Percentiles rank a stretch among this genome's conserved stretches.
Conservation (phyloP, 2,888 invertebrate species). For the Aphodius granarius region DNA sequence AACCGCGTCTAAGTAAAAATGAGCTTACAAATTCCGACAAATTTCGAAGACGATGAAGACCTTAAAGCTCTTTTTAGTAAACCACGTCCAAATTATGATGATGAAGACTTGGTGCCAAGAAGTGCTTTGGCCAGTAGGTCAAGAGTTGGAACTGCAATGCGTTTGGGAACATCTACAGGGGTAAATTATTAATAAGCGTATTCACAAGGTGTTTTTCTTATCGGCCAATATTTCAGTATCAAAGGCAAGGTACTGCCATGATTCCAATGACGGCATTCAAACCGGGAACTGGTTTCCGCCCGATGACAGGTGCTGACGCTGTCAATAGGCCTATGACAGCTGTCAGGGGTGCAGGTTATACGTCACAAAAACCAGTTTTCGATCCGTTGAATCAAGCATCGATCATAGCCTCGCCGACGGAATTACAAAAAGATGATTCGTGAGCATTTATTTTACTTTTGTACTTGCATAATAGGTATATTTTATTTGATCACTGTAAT, state of each 20-base stretch:
- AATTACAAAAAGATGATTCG: constrained; percentile 79
- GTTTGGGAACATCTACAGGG: constrained; percentile 60
- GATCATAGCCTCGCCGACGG: constrained; percentile 62
- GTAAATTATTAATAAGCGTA: constrained; percentile 46
- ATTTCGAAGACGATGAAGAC: constrained; percentile 37
- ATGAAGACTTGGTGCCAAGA: constrained; percentile 34
- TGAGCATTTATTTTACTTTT: no score
- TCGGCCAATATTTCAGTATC: constrained; percentile 43
- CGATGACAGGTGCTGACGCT: constrained; percentile 49
- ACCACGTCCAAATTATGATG: constrained; percentile 37
- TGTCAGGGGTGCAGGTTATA: constrained; percentile 94
- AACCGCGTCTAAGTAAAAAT: not conserved
- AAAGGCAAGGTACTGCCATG: constrained; percentile 49
- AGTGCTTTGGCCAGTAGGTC: constrained; percentile 34
- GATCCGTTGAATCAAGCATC: constrained; percentile 76
- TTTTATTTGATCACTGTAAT: no score
- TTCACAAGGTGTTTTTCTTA: constrained; percentile 31
- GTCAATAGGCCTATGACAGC: constrained; percentile 88
- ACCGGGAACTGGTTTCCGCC: constrained; percentile 53
- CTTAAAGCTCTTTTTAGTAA: constrained; percentile 37
- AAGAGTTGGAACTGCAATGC: constrained; percentile 58
- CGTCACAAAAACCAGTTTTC: constrained; percentile 72
- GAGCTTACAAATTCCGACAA: constrained; percentile 8
- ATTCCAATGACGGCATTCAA: constrained; percentile 40
- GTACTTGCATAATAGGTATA: no score